These are phyloP conservation scores for Crotalus viridis DNA, from an alignment of 2,113 vertebrate species.

Conservation along the genomic window DNA sequence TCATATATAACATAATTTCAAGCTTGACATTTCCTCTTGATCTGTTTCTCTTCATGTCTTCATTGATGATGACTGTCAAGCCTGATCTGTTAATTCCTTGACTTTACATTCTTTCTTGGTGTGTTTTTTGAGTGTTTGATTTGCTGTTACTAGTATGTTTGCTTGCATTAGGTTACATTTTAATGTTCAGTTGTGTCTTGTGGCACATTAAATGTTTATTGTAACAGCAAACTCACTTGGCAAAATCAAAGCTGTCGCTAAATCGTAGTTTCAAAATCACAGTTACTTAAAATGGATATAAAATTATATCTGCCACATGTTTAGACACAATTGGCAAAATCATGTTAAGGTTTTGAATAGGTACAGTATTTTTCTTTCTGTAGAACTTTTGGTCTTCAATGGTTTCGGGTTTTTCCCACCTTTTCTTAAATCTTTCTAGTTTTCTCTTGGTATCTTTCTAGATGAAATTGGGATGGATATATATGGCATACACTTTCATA, in stretches of 20 bases:
- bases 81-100: constrained; percentile 15
- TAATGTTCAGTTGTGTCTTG: not conserved
- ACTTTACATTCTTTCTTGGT: constrained; percentile 9
- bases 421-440: constrained; percentile 41
- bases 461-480: constrained; percentile 23
- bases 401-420: constrained; percentile 13
- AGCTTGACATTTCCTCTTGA: not conserved
- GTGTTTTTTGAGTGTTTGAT: constrained; percentile 28
- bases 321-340: constrained; percentile 22
- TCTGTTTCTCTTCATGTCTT: not conserved
- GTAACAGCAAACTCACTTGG: not conserved
- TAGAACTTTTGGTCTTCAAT: not conserved
- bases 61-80: constrained; percentile 1
- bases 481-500: not conserved
- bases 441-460: constrained; percentile 24
- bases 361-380: constrained; percentile 17
- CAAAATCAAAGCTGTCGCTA: constrained; percentile 2
- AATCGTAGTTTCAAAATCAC: not conserved
- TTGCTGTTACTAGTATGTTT: not conserved
- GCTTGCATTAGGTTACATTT: constrained; percentile 14
- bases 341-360: not conserved
- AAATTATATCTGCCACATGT: constrained; percentile 27
- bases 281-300: constrained; percentile 5
- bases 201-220: not conserved
- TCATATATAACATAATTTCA: constrained; percentile 1